Base-by-base conservation (phyloP, 2,113 vertebrate genomes). In the Petaurus breviceps region DNA sequence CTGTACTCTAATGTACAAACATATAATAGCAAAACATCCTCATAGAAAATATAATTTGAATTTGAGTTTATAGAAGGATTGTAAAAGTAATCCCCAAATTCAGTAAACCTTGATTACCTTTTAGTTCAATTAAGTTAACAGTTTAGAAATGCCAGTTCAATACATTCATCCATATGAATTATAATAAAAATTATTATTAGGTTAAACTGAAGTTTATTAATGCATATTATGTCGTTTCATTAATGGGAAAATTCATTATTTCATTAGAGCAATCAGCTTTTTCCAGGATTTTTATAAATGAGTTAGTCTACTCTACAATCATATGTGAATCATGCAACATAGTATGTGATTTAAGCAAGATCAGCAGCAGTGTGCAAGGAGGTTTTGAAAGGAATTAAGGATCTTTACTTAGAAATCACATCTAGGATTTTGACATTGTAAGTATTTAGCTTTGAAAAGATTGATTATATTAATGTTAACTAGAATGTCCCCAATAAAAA, bases 21-120 rank as follows among this genome's bases (percentile, higher is more conserved):
- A 93, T 91, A 84, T 50, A 53, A 31, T 89, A 90, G 95, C 95
- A 94, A 94, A 97, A 95, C 31, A 11, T 90, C 3, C 26, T 37
- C 61, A 43, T 90, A 95, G 50, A 55, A 91, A 94, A 16, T 90
- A 92, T 91, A 89, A 91, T 90, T 50, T 95, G 84, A 93, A 37
- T 95, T 97, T 97, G 95, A 97, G 97, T 97, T 55, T 96, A 94
- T 95, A 95, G 93, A 97, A 97, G 95, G 89, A 96, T 95, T 95
- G 98, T 95, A 98, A 95, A 90, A 96, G 50, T 97, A 96, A 96
- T 92, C 37, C 96, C 51, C 94, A 95, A 97, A 97, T 94, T 84
- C 96, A 57, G 6, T 12, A 53, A 97, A 94, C 49, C 50, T 24
- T 90, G 91, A 92, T 9, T 3, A 89, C 52, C 49, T 93, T 97